A percentile compares a stretch with the other conserved stretches of the same genome.
Evolutionary conservation across 2,113 vertebrate species (phyloP).

Genomic region (Lynx canadensis): DNA sequence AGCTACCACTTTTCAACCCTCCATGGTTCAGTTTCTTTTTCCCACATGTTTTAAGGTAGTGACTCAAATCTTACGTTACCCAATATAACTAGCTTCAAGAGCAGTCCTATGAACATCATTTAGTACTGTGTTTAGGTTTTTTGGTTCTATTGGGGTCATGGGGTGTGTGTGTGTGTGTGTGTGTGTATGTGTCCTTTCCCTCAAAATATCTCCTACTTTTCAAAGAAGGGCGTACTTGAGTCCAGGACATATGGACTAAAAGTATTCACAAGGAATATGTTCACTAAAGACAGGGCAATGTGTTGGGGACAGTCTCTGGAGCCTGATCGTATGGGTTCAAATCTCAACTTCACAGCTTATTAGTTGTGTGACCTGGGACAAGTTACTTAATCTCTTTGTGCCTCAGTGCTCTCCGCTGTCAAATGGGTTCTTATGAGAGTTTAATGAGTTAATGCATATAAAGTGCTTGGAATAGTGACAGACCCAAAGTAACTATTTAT

Average conservation of each 20-base stretch:
- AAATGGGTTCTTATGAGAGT: background rate
- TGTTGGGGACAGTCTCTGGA: background rate
- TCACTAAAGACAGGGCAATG: background rate
- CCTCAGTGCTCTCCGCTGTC: background rate
- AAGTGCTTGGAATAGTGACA: background rate
- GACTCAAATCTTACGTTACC: background rate
- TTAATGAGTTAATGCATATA: background rate
- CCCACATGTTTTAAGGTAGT: background rate
- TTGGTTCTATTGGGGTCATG: background rate
- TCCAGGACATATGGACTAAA: background rate
- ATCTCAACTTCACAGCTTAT: background rate
- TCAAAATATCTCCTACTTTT: background rate
- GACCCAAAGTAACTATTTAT: background rate
- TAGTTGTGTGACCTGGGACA: background rate
- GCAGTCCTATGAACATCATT: background rate
- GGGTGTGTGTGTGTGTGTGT: too few species aligned
- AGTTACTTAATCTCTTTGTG: slow-evolving; percentile 3
- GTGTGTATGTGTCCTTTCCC: background rate
- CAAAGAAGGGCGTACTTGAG: background rate
- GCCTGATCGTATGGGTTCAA: background rate
- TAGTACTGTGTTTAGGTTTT: background rate
- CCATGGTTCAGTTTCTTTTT: background rate
- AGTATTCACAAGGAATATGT: background rate
- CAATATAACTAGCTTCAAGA: background rate
- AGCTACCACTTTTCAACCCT: background rate